Conservation (phyloP, 2,113 vertebrate species). For the Cottus gobio region DNA sequence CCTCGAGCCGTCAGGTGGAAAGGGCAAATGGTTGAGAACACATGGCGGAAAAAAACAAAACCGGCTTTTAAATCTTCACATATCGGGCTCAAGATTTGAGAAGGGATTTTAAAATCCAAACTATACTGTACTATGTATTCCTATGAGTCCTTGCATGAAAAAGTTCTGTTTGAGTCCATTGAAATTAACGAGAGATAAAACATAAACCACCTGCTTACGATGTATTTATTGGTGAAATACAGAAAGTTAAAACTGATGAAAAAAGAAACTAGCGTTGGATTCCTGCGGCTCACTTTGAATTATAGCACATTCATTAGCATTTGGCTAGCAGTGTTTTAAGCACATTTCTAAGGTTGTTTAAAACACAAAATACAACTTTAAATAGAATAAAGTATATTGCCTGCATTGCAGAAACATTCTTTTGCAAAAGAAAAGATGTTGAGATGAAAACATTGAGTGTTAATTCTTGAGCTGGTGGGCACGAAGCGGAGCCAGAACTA, state of each 20-base stretch:
- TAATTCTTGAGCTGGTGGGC: background rate
- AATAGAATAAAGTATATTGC: background rate
- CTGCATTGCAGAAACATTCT: background rate
- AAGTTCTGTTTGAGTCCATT: background rate
- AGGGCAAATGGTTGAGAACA: background rate
- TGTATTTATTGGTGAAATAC: background rate
- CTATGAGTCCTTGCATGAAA: background rate
- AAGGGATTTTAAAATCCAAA: background rate
- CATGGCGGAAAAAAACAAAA: background rate
- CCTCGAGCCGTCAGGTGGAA: conserved; percentile 10
- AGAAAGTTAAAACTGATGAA: background rate
- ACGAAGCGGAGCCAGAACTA: background rate
- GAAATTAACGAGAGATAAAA: background rate
- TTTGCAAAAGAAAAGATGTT: too few relatives aligned
- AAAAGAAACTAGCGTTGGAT: background rate
- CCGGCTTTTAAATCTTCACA: background rate
- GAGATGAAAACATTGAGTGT: background rate
- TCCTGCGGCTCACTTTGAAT: background rate
- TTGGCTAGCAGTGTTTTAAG: background rate
- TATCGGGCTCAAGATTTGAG: background rate
- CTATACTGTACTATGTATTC: background rate
- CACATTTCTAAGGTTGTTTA: background rate
- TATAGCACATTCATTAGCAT: background rate
- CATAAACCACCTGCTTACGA: background rate
- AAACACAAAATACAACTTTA: background rate